Conservation (phyloP, 2,888 invertebrate species). For the Caenorhabditis wallacei region DNA sequence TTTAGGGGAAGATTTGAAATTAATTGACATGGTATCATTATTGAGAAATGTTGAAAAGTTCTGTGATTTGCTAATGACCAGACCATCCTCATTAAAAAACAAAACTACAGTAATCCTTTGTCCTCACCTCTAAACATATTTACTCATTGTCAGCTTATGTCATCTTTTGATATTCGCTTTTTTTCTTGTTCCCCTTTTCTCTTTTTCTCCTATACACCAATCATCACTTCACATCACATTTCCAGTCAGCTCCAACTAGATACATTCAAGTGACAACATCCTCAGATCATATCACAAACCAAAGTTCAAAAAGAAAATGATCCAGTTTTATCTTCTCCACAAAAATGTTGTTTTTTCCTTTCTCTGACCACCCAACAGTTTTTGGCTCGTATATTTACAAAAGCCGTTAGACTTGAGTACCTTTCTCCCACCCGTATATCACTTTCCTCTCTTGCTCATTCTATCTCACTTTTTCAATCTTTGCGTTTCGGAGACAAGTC, state of each 20-base stretch:
- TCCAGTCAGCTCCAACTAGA: background rate
- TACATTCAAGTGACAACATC: background rate
- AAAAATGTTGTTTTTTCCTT: conserved; percentile 32
- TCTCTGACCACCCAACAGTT: conserved; percentile 4
- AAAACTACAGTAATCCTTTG: background rate
- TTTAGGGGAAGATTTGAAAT: no score
- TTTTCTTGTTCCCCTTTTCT: conserved; percentile 1
- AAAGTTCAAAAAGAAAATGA: conserved; percentile 25
- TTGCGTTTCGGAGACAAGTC: conserved; percentile 27
- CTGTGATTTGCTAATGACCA: no score
- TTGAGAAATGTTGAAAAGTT: no score
- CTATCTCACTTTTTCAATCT: conserved; percentile 27
- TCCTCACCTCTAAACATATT: background rate
- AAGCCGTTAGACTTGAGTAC: conserved; percentile 31
- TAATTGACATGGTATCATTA: no score
- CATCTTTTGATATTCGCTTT: conserved; percentile 8
- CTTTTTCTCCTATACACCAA: conserved; percentile 19
- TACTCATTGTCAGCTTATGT: conserved; percentile 3
- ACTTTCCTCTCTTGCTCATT: conserved; percentile 13
- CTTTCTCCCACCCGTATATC: conserved; percentile 2
- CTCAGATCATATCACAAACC: conserved; percentile 36
- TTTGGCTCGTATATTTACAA: conserved; percentile 34
- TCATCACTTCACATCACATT: conserved; percentile 11
- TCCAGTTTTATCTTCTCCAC: conserved; percentile 38
- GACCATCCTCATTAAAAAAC: no score